Conservation (phyloP, 2,888 invertebrate species). For the Hydraecia micacea region DNA sequence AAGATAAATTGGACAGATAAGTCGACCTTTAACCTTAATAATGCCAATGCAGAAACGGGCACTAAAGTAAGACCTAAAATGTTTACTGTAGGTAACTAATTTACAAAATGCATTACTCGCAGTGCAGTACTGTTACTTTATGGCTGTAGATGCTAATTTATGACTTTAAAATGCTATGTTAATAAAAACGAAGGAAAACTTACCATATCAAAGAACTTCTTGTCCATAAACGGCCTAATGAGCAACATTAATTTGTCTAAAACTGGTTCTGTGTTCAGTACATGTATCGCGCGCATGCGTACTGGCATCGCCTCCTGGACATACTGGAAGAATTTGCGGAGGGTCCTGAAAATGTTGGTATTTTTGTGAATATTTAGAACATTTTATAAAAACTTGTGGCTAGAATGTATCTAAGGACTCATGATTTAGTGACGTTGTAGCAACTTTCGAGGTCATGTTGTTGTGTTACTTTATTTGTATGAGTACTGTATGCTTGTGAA, state of each 20-base stretch:
- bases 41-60: neutral
- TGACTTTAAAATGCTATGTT: constrained; percentile 3
- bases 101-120: neutral
- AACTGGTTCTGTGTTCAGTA: constrained; percentile 91
- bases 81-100: neutral
- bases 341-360: constrained; percentile 79
- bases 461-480: neutral
- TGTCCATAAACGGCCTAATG: constrained; percentile 91
- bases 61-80: neutral
- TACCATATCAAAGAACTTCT: constrained; percentile 90
- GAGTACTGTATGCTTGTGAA: neutral
- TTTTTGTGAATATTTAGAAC: constrained; percentile 4
- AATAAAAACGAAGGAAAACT: constrained; percentile 48
- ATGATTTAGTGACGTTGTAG: neutral
- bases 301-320: constrained; percentile 93
- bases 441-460: neutral
- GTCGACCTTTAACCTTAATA: neutral
- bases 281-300: constrained; percentile 92
- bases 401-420: neutral
- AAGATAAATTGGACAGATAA: constrained; percentile 13
- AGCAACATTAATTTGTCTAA: constrained; percentile 90
- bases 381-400: neutral
- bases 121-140: neutral
- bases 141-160: neutral
- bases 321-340: constrained; percentile 92